Evolutionary conservation across 92 coral and sea anemone species (phyloP).

Genomic region (Pocillopora grandis): DNA sequence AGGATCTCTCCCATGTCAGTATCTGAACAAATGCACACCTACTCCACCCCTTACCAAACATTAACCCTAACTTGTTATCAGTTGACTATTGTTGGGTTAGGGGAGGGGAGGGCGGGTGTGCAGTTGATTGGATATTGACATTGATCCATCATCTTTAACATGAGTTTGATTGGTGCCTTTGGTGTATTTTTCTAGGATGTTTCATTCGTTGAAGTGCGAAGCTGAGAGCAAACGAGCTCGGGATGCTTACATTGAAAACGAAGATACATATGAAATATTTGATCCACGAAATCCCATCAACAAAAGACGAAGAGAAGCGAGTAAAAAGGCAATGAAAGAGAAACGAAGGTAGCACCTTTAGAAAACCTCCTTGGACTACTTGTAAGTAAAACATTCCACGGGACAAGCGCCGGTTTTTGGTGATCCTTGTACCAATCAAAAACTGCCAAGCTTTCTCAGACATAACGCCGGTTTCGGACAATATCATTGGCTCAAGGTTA

Average conservation of each 20-base stretch:
- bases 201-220: constrained; percentile 83
- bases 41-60: too few species aligned
- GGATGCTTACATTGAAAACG: constrained; percentile 86
- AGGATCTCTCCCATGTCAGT: too few species aligned
- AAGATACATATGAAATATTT: constrained; percentile 91
- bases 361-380: not conserved
- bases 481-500: not conserved
- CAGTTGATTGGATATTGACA: not conserved
- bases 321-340: constrained; percentile 77
- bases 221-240: constrained; percentile 49
- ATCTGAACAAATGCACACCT: too few species aligned
- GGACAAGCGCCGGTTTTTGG: constrained; percentile 15
- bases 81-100: too few species aligned
- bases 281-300: constrained; percentile 98
- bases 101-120: too few species aligned
- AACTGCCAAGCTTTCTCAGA: not conserved
- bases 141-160: not conserved
- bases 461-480: not conserved
- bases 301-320: constrained; percentile 93
- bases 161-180: not conserved
- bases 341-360: constrained; percentile 32
- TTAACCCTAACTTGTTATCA: too few species aligned
- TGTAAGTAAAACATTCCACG: constrained; percentile 8
- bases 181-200: constrained; percentile 63
- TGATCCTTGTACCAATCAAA: constrained; percentile 1